Percentiles rank a stretch among this genome's conserved stretches.
phyloP scores from a whole-genome alignment of 2,113 vertebrate species.

The Maccullochella peelii region DNA sequence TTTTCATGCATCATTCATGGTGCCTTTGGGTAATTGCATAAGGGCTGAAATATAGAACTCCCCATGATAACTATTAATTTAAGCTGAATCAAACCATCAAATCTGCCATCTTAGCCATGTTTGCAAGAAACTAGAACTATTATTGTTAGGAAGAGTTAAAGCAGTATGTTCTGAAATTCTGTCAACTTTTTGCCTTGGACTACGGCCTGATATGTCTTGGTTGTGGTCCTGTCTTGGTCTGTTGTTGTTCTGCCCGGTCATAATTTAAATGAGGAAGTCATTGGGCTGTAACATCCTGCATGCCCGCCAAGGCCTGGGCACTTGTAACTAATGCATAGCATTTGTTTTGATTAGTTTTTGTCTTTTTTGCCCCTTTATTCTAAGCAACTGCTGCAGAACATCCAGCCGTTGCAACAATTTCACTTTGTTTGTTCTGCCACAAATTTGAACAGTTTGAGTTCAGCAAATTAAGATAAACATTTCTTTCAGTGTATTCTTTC shows the following conservation, averaged over 20 bases:
- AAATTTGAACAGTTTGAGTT: constrained; percentile 44
- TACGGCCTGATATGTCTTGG: constrained; percentile 39
- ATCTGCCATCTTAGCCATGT: not conserved
- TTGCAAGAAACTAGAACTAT: not conserved
- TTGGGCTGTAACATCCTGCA: constrained; percentile 65
- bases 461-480: constrained; percentile 50
- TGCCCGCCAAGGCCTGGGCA: constrained; percentile 56
- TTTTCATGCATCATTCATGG: constrained; percentile 6
- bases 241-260: constrained; percentile 51
- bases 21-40: not conserved
- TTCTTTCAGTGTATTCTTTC: constrained; percentile 4
- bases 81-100: not conserved
- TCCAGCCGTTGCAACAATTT: constrained; percentile 38
- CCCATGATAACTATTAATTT: not conserved
- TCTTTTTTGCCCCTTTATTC: not conserved
- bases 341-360: constrained; percentile 73
- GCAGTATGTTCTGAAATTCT: not conserved
- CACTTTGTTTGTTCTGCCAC: constrained; percentile 32
- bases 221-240: constrained; percentile 42
- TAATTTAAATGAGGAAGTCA: constrained; percentile 75
- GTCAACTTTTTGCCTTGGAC: constrained; percentile 37
- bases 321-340: constrained; percentile 66
- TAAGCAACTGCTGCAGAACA: constrained; percentile 5
- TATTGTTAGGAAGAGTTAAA: not conserved
- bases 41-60: not conserved